Evolutionary conservation across 2,113 vertebrate species (phyloP).

Genomic region (Eupsittula cactorum): DNA sequence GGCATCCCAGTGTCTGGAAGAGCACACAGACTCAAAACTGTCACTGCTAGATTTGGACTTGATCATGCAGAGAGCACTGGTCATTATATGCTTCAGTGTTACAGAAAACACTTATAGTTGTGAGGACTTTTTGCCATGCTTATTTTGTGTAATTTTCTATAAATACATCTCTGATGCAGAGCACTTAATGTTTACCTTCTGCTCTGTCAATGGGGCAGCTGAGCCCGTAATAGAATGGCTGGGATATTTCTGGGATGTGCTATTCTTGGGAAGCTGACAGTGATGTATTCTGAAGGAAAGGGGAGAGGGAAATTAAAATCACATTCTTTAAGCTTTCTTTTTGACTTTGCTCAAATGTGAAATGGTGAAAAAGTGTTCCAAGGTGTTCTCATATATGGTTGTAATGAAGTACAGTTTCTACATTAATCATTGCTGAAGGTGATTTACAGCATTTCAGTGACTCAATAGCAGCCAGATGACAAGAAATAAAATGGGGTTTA

Average conservation of each 20-base stretch:
- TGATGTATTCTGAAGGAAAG: neutral
- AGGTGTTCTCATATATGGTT: neutral
- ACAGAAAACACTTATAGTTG: neutral
- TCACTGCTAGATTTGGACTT: neutral
- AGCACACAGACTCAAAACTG: neutral
- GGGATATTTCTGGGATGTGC: neutral
- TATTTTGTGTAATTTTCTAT: neutral
- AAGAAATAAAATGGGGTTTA: neutral
- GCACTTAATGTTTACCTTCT: neutral
- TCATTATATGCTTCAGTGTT: neutral
- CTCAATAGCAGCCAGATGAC: neutral
- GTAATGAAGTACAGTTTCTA: neutral
- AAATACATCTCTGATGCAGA: neutral
- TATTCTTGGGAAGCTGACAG: neutral
- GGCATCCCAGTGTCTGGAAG: neutral
- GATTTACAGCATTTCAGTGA: neutral
- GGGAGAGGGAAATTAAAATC: neutral
- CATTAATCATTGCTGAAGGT: neutral
- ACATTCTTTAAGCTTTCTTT: neutral
- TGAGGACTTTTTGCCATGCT: neutral
- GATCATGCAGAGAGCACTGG: neutral
- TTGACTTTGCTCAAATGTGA: neutral
- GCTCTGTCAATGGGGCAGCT: neutral
- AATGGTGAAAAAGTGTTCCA: neutral
- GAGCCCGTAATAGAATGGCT: neutral